Evolutionary conservation across 1,140 invertebrate species (phyloP).

Genomic region (Plutomurus gul): DNA sequence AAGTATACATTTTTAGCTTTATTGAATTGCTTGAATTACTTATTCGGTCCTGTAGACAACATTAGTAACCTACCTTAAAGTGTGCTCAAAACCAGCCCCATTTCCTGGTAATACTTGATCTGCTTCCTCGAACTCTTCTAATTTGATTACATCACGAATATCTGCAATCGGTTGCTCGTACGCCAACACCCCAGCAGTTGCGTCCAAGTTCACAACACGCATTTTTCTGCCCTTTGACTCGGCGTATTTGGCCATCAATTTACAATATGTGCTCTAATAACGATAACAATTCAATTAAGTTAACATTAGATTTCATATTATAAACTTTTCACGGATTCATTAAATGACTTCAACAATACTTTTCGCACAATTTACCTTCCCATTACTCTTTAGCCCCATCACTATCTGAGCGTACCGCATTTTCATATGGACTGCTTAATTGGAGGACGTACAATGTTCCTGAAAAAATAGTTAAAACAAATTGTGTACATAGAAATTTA

Average conservation of each 20-base stretch:
- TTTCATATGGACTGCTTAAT: background rate
- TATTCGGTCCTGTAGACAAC: background rate
- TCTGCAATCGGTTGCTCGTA: conserved; percentile 40
- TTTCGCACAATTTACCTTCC: conserved; percentile 38
- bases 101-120: conserved; percentile 26
- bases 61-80: conserved; percentile 30
- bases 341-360: too few relatives aligned
- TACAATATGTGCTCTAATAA: conserved; percentile 48
- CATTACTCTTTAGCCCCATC: conserved; percentile 41
- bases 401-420: conserved; percentile 50
- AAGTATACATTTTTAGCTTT: background rate
- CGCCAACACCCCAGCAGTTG: background rate
- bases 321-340: too few relatives aligned
- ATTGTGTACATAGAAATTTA: too few relatives aligned
- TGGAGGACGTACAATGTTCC: background rate
- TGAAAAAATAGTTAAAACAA: background rate
- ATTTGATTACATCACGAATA: conserved; percentile 37
- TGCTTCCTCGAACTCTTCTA: conserved; percentile 36
- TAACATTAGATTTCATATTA: too few relatives aligned
- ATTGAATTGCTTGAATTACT: too few relatives aligned
- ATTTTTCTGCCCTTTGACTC: conserved; percentile 44
- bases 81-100: conserved; percentile 42
- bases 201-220: conserved; percentile 44
- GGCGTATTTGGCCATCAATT: conserved; percentile 44
- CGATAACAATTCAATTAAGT: background rate